Evolutionary conservation across 1,140 invertebrate species (phyloP), one percentile per base, ranked within the genome.

Genomic region (Musca vetustissima): DNA sequence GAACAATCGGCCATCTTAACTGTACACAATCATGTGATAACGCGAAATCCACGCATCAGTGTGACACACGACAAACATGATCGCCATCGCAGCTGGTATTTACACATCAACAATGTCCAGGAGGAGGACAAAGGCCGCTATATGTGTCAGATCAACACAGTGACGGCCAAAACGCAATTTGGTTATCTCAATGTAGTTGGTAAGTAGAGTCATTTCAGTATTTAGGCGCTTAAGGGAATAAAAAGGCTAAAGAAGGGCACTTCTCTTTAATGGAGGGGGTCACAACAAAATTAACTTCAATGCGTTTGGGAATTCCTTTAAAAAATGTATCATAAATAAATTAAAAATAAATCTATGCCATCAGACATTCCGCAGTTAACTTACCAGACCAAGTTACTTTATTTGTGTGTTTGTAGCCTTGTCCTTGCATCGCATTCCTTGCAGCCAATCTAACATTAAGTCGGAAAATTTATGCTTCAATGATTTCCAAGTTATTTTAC

Each of bases 81-180:
- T 72, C 86, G 89, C 49, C 93, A 94, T 79, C 87, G 91, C 72
- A 95, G 93, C 55, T 96, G 93, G 93, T 93, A 92, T 83, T 87
- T 96, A 74, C 93, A 96, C 85, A 96, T 96, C 76, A 92, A 89
- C 71, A 92, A 95, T 74, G 93, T 97, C 28, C 91, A 95, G 71
- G 91, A 96, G 83, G 91, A 92, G 76, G 96, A 98, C 84, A 90
- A 92, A 72, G 96, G 96, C 36, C 87, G 91, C 25, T 98, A 97
- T 84, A 96, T 96, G 92, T 97, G 96, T 82, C 96, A 98, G 85
- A 94, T 98, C 76, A 98, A 97, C 83, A 96, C 96, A 0, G 93
- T 94, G 71, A 93, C 93, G 28, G 93, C 91, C 66, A 95, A 95
- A 85, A 95, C 93, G 19, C 93, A 95, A 80, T 93, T 94, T 72